phyloP scores from a whole-genome alignment of 2,797 vertebrate genomes.

The Adrianichthys oophorus region DNA sequence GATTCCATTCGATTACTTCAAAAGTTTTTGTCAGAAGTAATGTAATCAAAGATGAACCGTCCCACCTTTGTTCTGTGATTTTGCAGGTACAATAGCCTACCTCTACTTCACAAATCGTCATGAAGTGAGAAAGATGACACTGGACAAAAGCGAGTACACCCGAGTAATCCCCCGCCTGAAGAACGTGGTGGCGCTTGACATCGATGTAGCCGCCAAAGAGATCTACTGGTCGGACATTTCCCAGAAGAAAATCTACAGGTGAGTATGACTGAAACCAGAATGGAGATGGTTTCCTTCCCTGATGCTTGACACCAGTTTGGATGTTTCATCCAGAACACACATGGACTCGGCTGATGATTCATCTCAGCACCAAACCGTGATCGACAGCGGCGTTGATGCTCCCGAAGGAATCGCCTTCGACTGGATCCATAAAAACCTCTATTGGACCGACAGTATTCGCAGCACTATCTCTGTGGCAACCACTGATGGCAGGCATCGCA shows the following conservation, averaged over 20 bases:
- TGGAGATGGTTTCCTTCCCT: not conserved
- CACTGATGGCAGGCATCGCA: constrained; percentile 78
- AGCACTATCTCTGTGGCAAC: constrained; percentile 84
- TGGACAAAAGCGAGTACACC: constrained; percentile 86
- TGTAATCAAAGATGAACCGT: no score
- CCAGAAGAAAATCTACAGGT: constrained; percentile 89
- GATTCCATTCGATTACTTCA: no score
- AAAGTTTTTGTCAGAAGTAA: no score
- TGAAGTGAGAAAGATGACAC: constrained; percentile 88
- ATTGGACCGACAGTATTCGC: constrained; percentile 89
- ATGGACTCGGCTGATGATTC: constrained; percentile 74
- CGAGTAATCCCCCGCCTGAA: constrained; percentile 85
- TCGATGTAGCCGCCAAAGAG: constrained; percentile 81
- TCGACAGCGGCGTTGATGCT: constrained; percentile 71
- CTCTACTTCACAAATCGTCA: constrained; percentile 91
- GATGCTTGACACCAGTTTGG: constrained; percentile 9
- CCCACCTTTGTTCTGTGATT: not conserved
- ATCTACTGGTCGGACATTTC: constrained; percentile 91
- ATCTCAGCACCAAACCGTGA: constrained; percentile 72
- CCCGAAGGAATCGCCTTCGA: constrained; percentile 89
- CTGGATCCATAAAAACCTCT: constrained; percentile 89
- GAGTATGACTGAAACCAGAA: constrained; percentile 5
- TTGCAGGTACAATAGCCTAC: constrained; percentile 82
- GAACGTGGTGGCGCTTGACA: constrained; percentile 85
- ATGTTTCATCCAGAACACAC: constrained; percentile 69